Evolutionary conservation across 2,888 invertebrate genomes (phyloP), one percentile per base, ranked within the genome.

Genomic region (Yponomeuta plumbellus): DNA sequence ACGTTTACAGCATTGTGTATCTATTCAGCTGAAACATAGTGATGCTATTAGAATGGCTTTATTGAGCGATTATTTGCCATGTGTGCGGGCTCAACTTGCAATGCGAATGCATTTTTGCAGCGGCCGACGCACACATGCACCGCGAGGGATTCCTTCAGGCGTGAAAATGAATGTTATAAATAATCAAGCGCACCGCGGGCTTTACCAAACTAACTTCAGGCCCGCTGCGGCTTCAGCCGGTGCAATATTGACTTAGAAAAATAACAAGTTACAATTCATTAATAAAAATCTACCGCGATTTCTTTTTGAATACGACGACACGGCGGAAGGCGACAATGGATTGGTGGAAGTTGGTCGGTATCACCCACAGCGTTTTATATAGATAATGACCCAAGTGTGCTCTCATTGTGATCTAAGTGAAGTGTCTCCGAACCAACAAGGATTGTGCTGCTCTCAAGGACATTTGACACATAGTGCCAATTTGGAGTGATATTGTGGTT

Each of bases 161-260:
- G 91, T 91, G 85, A 91, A 90, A 88, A 85, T 88, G 85, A 89
- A 91, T 91, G 91, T 92, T 92, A 92, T 92, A 92, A 90, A 92
- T 91, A 82, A 79, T 81, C 84, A 84, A 75, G 80, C 83, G 77
- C 80, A 77, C 75, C 73, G 78, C 79, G 77, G 77, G 80, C 80
- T 88, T 88, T 85, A 88, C 85, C 89, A 92, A 88, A 91, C 84
- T 80, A 83, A 85, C 83, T 82, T 79, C 82, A 82, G 83, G 83
- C 80, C 82, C 80, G 81, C 85, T 81, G 80, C 79, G 73, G 85
- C 81, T 81, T 80, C 78, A 77, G 84, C 84, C 74, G 73, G 80
- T 80, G 78, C 71, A 72, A 73, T 74, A 70, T 70, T 66, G 68
- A 68, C 70, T 70, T 73, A 72, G 71, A 66, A 66, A 22, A 34